Percentiles rank a stretch among this genome's conserved stretches.
These are phyloP conservation scores for Psophia crepitans DNA, from an alignment of 2,113 vertebrate genomes.

Conservation along the genomic window DNA sequence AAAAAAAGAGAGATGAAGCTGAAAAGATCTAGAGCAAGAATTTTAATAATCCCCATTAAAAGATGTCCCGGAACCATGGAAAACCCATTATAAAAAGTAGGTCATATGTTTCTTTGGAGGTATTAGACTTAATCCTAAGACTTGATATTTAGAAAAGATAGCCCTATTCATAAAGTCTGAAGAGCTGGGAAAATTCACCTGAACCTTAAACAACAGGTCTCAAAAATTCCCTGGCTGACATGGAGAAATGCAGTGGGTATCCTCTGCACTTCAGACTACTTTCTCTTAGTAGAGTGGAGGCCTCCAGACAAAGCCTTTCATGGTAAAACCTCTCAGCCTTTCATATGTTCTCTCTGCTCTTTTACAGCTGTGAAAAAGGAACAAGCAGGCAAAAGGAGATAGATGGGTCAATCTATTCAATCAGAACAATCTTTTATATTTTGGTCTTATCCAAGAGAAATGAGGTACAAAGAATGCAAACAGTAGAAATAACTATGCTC, in stretches of 20 bases:
- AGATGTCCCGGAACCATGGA: neutral
- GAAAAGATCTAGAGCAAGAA: neutral
- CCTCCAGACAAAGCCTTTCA: neutral
- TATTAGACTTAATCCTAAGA: neutral
- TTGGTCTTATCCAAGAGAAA: neutral
- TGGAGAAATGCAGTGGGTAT: neutral
- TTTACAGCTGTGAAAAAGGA: neutral
- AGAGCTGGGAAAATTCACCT: neutral
- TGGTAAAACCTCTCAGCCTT: neutral
- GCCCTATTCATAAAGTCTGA: neutral
- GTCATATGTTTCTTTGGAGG: neutral
- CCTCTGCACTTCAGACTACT: neutral
- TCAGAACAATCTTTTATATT: neutral
- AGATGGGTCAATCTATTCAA: neutral
- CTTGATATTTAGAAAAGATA: neutral
- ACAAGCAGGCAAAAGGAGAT: neutral
- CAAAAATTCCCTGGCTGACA: neutral
- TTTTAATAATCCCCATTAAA: neutral
- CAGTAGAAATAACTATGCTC: neutral
- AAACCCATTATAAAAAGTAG: constrained; percentile 3
- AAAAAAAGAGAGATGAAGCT: neutral
- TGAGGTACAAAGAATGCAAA: neutral
- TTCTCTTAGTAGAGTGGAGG: neutral
- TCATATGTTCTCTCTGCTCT: neutral
- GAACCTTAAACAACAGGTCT: neutral